Base-by-base conservation (phyloP, 64 coral and sea anemone genomes). In the Exaiptasia diaphana region DNA sequence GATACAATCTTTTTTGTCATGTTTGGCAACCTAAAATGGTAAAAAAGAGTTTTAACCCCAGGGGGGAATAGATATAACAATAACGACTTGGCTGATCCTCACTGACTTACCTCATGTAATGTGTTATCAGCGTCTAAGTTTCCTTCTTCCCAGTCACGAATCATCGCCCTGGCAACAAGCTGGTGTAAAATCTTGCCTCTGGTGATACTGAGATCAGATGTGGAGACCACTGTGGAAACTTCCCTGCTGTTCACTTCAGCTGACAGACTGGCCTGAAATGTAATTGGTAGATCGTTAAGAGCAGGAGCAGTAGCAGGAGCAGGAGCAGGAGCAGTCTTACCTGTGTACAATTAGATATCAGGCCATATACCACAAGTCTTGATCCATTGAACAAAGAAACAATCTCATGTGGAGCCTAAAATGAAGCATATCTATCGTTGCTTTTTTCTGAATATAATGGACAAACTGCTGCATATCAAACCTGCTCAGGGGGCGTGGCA, bases 101-200 rank as follows among this genome's bases (percentile, higher is more conserved):
- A n/a, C n/a, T n/a, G n/a, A n/a, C n/a, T n/a, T 40, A 97, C 94
- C 94, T 97, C 89, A 38, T 97, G 89, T 57, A 79, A 76, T 30
- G 80, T 80, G 41, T 86, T 72, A 32, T 97, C 50, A 58, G 52
- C 44, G 38, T 91, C 89, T 33, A 97, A 63, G 54, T 67, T 87
- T 8, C 94, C 94, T 30, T 97, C 94, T 41, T 97, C 89, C 94
- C 94, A 97, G 80, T 97, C 94, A 44, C 85, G 83, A n/a, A 97
- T 97, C 23, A 97, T n/a, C 26, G 89, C 94, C 38, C 85, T 71
- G 4, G 94, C 94, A 18, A 88, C 82, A 15, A 97, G 75, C 39
- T 97, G 94, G 46, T 97, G 94, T 18, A 97, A 79, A 59, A 91
- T 92, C 85, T 93, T 87, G 73, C 93, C 93, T 17, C 82, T 77